Percentiles rank a stretch among this genome's conserved stretches.
Evolutionary conservation across 2,113 vertebrate genomes (phyloP).

Genomic region (Heptranchias perlo): DNA sequence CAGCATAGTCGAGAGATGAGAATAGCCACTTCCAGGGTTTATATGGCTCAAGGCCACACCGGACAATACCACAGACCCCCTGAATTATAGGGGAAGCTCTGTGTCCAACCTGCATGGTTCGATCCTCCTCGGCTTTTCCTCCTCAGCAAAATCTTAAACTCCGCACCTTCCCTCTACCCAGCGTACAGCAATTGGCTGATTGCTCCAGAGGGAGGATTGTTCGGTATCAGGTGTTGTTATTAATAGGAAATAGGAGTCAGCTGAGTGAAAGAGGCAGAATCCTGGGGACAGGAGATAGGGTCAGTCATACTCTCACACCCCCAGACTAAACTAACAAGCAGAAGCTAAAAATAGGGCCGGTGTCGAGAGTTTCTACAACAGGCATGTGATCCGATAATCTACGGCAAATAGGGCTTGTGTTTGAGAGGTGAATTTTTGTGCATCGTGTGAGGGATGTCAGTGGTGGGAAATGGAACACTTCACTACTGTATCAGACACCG

Average conservation of each 20-base stretch:
- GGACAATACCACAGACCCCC: not conserved
- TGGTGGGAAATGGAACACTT: too few species aligned
- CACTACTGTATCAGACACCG: too few species aligned
- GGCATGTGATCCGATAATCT: too few species aligned
- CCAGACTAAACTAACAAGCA: too few species aligned
- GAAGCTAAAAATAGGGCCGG: too few species aligned
- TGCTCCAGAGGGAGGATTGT: not conserved
- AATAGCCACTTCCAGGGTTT: not conserved
- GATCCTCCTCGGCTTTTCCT: not conserved
- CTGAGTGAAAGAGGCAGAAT: not conserved
- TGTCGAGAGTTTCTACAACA: too few species aligned
- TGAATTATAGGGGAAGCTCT: not conserved
- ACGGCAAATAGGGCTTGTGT: too few species aligned
- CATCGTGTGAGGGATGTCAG: too few species aligned
- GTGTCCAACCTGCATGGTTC: not conserved
- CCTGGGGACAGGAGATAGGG: not conserved
- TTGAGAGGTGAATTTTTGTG: too few species aligned
- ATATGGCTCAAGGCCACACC: not conserved
- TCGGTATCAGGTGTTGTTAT: not conserved
- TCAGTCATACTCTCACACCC: too few species aligned
- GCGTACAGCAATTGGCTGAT: too few species aligned
- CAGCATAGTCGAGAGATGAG: not conserved
- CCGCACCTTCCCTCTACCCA: too few species aligned
- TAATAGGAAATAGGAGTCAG: not conserved
- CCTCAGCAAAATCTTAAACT: not conserved